Conservation (phyloP, 2,888 invertebrate genomes). For the Schizaphis graminum region DNA sequence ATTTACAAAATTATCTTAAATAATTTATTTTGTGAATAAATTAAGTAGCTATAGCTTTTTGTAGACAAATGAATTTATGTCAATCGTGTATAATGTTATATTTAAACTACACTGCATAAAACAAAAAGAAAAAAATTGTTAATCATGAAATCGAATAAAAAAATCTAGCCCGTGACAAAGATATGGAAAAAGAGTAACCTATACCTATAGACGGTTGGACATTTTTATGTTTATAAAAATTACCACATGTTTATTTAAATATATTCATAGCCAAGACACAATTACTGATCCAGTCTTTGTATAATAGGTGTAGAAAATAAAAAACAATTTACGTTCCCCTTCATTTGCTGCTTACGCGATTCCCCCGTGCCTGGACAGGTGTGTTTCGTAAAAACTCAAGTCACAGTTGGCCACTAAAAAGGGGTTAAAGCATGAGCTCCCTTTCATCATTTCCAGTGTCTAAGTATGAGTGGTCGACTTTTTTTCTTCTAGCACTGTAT, state of each 20-base stretch:
- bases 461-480: slow-evolving; percentile 1
- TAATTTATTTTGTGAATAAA: background rate
- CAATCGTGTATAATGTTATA: background rate
- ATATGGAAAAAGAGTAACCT: background rate
- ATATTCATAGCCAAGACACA: slow-evolving; percentile 34
- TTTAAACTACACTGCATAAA: background rate
- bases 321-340: slow-evolving; percentile 56
- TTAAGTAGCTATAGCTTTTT: background rate
- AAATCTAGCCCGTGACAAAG: background rate
- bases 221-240: slow-evolving; percentile 8
- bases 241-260: slow-evolving; percentile 52
- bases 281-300: slow-evolving; percentile 40
- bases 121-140: background rate
- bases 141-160: background rate
- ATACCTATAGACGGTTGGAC: background rate
- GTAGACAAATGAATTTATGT: background rate
- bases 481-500: slow-evolving; percentile 15
- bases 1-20: background rate
- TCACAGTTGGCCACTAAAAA: slow-evolving; percentile 61
- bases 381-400: slow-evolving; percentile 64
- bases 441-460: slow-evolving; percentile 45
- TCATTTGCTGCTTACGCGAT: slow-evolving; percentile 22
- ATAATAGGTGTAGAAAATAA: background rate
- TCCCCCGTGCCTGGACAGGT: slow-evolving; percentile 59
- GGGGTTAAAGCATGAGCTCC: slow-evolving; percentile 33